A percentile compares a stretch with the other conserved stretches of the same genome.
phyloP scores from a whole-genome alignment of 2,888 invertebrate genomes.

The Mystacides longicornis region DNA sequence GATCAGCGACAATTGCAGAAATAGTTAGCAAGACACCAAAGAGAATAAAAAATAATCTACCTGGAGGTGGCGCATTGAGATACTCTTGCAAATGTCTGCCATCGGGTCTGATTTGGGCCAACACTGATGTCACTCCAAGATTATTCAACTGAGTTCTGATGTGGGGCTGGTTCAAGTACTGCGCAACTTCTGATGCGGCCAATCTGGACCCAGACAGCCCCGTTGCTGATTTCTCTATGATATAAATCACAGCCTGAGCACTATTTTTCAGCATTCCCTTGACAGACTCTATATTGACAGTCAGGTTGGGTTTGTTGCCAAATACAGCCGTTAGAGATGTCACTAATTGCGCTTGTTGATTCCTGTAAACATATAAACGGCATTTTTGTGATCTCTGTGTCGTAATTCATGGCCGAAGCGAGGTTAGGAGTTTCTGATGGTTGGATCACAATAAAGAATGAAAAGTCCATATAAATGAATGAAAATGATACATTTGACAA shows the following conservation, averaged over 20 bases:
- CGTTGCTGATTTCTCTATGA: slow-evolving; percentile 60
- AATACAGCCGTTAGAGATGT: slow-evolving; percentile 61
- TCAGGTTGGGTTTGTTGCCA: slow-evolving; percentile 78
- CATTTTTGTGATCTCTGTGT: no score
- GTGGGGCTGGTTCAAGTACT: slow-evolving; percentile 60
- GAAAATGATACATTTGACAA: no score
- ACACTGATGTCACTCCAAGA: slow-evolving; percentile 64
- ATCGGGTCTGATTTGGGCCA: slow-evolving; percentile 68
- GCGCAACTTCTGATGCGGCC: slow-evolving; percentile 63
- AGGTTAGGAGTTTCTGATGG: no score
- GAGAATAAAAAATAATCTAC: slow-evolving; percentile 31
- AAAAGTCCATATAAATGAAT: no score
- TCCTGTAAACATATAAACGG: no score
- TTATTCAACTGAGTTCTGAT: slow-evolving; percentile 65
- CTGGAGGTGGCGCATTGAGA: slow-evolving; percentile 80
- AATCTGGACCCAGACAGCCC: slow-evolving; percentile 61
- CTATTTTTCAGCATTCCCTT: slow-evolving; percentile 72
- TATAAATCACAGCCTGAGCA: slow-evolving; percentile 64
- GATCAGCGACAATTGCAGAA: no score
- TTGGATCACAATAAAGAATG: no score
- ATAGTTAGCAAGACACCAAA: no score
- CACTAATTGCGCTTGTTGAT: slow-evolving; percentile 63
- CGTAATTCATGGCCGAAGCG: no score
- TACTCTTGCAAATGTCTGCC: slow-evolving; percentile 80
- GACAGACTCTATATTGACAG: slow-evolving; percentile 68